Percentiles rank a stretch among this genome's conserved stretches.
Conservation (phyloP, 2,113 vertebrate species). For the Suricata suricatta region DNA sequence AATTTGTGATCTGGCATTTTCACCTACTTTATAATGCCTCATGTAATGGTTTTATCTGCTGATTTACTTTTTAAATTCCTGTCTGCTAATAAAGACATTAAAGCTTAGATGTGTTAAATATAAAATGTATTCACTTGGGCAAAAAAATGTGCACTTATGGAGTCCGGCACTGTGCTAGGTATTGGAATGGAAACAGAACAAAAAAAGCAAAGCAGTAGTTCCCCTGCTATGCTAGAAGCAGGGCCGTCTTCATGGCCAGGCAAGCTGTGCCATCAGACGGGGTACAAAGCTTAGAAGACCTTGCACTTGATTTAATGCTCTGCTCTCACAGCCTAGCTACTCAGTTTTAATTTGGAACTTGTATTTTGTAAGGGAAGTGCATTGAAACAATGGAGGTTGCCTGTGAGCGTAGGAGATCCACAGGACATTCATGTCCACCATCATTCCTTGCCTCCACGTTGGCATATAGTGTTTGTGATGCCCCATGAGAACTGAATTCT, state of each 20-base stretch:
- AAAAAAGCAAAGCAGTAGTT: background rate
- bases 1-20: background rate
- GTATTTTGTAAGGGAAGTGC: background rate
- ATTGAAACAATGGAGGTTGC: background rate
- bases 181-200: background rate
- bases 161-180: background rate
- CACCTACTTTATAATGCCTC: background rate
- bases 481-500: background rate
- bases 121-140: background rate
- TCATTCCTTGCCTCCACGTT: background rate
- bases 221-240: background rate
- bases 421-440: too few relatives aligned
- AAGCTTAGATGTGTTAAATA: background rate
- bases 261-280: accelerated
- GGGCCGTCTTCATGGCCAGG: background rate
- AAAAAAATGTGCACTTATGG: background rate
- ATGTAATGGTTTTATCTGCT: background rate
- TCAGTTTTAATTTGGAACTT: background rate
- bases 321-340: background rate
- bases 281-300: background rate
- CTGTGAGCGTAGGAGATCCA: accelerated
- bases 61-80: background rate
- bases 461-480: background rate
- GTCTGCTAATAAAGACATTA: background rate
- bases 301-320: background rate